phyloP scores from a whole-genome alignment of 1,140 invertebrate species.

The Drosophila equinoxialis region DNA sequence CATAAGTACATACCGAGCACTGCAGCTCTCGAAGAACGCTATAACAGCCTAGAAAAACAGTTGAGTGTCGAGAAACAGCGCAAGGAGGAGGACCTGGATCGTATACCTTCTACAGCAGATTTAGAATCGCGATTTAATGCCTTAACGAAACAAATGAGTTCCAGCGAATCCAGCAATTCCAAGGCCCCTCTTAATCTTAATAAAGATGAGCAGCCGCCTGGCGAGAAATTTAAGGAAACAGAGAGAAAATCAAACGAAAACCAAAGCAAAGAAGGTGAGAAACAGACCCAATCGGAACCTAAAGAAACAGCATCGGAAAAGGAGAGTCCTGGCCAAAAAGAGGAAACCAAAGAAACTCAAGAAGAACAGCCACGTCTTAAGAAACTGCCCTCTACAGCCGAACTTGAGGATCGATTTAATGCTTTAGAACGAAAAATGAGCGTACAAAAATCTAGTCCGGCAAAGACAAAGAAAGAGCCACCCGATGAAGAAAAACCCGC shows the following conservation, averaged over 20 bases:
- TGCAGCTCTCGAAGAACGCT: constrained; percentile 67
- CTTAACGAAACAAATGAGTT: constrained; percentile 64
- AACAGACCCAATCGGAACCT: constrained; percentile 33
- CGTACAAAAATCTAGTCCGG: constrained; percentile 63
- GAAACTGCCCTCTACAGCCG: constrained; percentile 74
- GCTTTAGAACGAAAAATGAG: constrained; percentile 70
- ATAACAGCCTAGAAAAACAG: constrained; percentile 63
- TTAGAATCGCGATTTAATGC: constrained; percentile 70
- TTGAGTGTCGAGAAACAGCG: constrained; percentile 57
- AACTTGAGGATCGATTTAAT: constrained; percentile 75
- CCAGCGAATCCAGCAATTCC: constrained; percentile 35
- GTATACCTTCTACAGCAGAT: constrained; percentile 69
- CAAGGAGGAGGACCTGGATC: constrained; percentile 29
- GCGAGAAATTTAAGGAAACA: constrained; percentile 1
- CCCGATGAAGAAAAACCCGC: constrained; percentile 46
- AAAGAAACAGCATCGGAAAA: constrained; percentile 28
- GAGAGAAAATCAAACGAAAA: constrained; percentile 29
- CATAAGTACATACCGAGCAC: constrained; percentile 68
- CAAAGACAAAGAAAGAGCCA: constrained; percentile 66
- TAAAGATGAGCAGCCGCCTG: constrained; percentile 23
- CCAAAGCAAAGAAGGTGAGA: constrained; percentile 38
- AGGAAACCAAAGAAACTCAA: not conserved
- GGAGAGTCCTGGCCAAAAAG: constrained; percentile 24
- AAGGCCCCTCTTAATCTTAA: constrained; percentile 56
- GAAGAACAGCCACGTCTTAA: constrained; percentile 52